Base-by-base conservation (phyloP, 2,113 vertebrate species). In the Aplodontia rufa region DNA sequence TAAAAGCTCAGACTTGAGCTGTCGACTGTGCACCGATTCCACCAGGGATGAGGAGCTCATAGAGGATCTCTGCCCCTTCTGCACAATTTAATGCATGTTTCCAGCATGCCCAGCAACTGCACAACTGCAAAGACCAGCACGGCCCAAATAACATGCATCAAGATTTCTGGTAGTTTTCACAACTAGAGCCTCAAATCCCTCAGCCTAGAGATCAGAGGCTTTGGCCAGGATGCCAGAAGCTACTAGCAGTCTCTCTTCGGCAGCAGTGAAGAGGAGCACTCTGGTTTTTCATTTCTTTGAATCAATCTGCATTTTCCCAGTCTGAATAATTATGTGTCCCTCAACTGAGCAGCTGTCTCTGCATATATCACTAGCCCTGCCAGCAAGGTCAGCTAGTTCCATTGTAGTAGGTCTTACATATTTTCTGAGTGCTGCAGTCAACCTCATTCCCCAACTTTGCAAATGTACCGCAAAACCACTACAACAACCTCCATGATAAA, bases 111-210 rank as follows among this genome's bases (percentile, higher is more conserved):
- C 98, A 99, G 98, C 96, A 99, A 98, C 99, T 99, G 99, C 98
- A 99, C 99, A 45, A 99, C 99, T 93, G 99, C 99, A 97, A 99
- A 99, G 1, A 99, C 99, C 97, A 99, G 96, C 0, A 99, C 99
- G 55, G 99, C 99, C 99, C 99, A 99, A 97, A 99, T 99, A 87
- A 99, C 99, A 42, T 99, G 99, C 99, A 99, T 99, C 99, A 99
- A 99, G 87, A 99, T 99, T 97, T 99, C 99, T 87, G 99, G 99
- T 62, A 99, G 98, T 93, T 99, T 99, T 99, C 97, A 99, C 99
- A 94, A 99, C 99, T n/a, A 99, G 98, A 96, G 99, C 99, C 97
- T 99, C 99, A 97, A 99, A 99, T 0, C 99, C 99, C 99, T 99
- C 99, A 1, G 99, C 99, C 78, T 99, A 99, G 72, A 99, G 99